Evolutionary conservation across 2,113 vertebrate species (phyloP), one percentile per base, ranked within the genome.

Genomic region (Corythornis madagascariensis): DNA sequence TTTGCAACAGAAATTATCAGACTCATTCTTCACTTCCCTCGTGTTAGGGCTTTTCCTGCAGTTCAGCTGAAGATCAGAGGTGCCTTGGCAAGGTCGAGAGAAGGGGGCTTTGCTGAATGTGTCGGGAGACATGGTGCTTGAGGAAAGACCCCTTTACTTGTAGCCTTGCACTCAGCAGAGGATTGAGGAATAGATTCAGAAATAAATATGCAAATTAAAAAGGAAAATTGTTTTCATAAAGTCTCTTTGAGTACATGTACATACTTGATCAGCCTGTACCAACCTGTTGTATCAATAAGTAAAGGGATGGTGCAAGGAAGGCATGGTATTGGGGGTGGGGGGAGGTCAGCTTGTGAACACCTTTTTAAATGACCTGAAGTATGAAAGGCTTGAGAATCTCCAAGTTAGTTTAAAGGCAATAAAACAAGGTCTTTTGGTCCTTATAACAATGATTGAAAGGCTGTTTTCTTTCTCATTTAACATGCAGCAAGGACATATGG

Each of bases 401-500:
- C 48, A 69, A 97, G 93, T 84, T 93, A 92, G 91, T 77, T 43
- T 95, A 86, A 97, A 95, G 96, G 95, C 84, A 24, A 83, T 97
- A 89, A 96, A 96, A 95, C 56, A 67, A 94, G 90, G 82, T 97
- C 95, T 96, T 94, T 94, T 97, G 96, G 97, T 97, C 97, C 94
- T 97, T 97, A 95, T 98, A 97, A 98, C 97, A 96, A 97, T 98
- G 97, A 98, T 98, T 98, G 97, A 98, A 98, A 98, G 97, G 97
- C 95, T 98, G 91, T 98, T 97, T 98, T 98, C 97, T 98, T 98
- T 98, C 97, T 98, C 98, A 98, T 98, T 98, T 99, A 97, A 98
- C 98, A 99, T 98, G 99, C 99, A 99, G 99, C 99, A 95, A 99
- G 99, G 98, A 99, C 98, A 98, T 99, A 99, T 98, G 99, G 99